Evolutionary conservation across 1,140 invertebrate genomes (phyloP).

Genomic region (Eriosoma lanigerum): DNA sequence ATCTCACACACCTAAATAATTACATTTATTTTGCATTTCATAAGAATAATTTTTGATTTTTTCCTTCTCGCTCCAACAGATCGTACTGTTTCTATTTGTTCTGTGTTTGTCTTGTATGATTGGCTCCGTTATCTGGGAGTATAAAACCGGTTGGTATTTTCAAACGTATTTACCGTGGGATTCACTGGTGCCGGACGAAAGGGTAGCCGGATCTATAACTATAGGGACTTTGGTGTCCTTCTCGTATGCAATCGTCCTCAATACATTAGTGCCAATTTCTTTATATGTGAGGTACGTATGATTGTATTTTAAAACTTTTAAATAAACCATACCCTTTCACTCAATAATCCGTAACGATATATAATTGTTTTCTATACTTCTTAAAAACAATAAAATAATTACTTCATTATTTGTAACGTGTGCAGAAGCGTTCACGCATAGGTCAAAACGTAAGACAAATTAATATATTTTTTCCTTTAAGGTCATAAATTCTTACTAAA

Average conservation of each 20-base stretch:
- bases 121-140: slow-evolving; percentile 97
- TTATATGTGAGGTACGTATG: slow-evolving; percentile 88
- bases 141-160: slow-evolving; percentile 86
- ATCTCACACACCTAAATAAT: no score
- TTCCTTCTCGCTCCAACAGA: background rate
- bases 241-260: slow-evolving; percentile 98
- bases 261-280: slow-evolving; percentile 99
- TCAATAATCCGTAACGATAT: no score
- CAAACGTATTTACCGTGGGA: slow-evolving; percentile 95
- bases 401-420: no score
- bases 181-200: slow-evolving; percentile 75
- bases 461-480: no score
- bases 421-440: no score
- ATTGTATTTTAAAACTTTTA: no score
- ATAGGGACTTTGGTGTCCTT: slow-evolving; percentile 97
- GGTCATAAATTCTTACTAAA: no score
- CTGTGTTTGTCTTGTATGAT: slow-evolving; percentile 95
- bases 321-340: no score
- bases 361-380: no score
- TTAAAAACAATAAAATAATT: no score
- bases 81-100: slow-evolving; percentile 42
- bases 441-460: no score
- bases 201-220: slow-evolving; percentile 80
- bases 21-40: background rate
- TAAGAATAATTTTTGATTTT: background rate